phyloP scores from a whole-genome alignment of 2,113 vertebrate species.

The Thinocorus orbignyianus region DNA sequence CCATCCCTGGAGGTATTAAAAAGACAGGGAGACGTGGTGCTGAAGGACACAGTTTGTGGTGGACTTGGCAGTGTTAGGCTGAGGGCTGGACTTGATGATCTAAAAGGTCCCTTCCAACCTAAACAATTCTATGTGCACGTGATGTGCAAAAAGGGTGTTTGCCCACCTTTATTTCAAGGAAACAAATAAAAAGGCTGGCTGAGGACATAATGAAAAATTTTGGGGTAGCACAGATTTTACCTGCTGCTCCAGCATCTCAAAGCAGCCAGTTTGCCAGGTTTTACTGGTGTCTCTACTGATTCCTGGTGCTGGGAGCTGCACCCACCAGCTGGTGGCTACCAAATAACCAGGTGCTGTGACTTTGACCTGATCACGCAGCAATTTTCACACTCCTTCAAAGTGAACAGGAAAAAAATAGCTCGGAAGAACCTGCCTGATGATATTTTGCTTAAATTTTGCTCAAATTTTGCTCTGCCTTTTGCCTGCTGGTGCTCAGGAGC shows the following conservation, averaged over 20 bases:
- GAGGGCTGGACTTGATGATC: not conserved
- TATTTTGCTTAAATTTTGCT: fast-evolving
- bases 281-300: not conserved
- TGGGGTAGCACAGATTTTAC: not conserved
- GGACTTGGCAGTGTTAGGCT: too few species aligned
- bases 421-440: not conserved
- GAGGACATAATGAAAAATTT: not conserved
- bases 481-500: not conserved
- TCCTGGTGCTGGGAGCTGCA: not conserved
- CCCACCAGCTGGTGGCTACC: not conserved
- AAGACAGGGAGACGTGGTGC: too few species aligned
- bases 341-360: not conserved
- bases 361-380: fast-evolving
- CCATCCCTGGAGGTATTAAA: not conserved
- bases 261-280: not conserved
- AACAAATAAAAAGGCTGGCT: not conserved
- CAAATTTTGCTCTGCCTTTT: too few species aligned
- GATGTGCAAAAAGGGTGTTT: not conserved
- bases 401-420: not conserved
- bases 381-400: not conserved
- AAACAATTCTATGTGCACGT: fast-evolving
- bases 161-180: not conserved
- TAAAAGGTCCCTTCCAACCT: not conserved
- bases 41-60: too few species aligned
- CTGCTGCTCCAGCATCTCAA: not conserved